Percentiles rank a stretch among this genome's conserved stretches.
phyloP scores from a whole-genome alignment of 2,797 vertebrate genomes.

The Morus bassanus region DNA sequence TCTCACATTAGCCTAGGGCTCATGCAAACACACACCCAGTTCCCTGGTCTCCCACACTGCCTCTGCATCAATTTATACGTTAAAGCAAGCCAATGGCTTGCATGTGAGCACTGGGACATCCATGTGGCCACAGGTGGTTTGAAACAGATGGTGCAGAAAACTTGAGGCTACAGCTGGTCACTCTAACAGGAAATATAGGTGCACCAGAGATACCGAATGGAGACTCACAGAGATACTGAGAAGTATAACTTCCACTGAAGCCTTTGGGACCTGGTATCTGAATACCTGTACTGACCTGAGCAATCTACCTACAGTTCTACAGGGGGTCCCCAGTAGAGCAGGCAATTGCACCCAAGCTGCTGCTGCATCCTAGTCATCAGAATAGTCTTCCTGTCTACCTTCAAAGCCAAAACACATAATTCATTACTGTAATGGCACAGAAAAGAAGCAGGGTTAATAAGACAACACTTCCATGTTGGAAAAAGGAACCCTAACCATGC shows the following conservation, averaged over 20 bases:
- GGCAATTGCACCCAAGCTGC: not conserved
- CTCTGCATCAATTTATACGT: not conserved
- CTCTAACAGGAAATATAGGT: not conserved
- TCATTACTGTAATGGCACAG: accelerated
- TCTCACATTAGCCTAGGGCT: not conserved
- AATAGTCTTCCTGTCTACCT: not conserved
- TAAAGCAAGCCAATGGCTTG: not conserved
- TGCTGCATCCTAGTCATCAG: not conserved
- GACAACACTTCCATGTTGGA: not conserved
- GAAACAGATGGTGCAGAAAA: not conserved
- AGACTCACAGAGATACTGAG: not conserved
- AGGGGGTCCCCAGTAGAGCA: not conserved
- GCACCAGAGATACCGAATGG: not conserved
- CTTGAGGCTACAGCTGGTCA: not conserved
- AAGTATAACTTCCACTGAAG: not conserved
- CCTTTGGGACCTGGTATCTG: not conserved
- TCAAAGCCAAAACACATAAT: not conserved
- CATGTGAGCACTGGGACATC: not conserved
- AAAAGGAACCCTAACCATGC: not conserved
- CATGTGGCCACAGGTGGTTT: not conserved
- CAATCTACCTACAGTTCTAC: not conserved
- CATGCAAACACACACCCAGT: not conserved
- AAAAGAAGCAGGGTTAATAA: not conserved
- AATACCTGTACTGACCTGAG: not conserved
- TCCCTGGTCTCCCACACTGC: not conserved